Evolutionary conservation across 2,888 invertebrate species (phyloP).

Genomic region (Amphipoea lucens): DNA sequence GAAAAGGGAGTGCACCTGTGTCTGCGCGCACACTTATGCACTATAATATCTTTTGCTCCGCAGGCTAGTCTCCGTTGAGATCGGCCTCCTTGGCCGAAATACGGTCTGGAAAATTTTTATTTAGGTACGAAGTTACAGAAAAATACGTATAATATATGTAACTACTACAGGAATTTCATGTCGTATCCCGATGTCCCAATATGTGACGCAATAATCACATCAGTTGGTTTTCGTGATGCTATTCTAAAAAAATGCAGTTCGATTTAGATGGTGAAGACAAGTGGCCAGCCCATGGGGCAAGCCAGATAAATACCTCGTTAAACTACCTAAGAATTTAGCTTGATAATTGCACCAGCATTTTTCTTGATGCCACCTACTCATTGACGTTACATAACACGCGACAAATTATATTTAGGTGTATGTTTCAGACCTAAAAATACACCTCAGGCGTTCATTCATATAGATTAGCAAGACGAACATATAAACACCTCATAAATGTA

Average conservation of each 20-base stretch:
- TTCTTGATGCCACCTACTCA: not conserved
- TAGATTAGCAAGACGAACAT: not conserved
- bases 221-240: not conserved
- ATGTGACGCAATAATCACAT: not conserved
- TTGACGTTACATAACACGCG: not conserved
- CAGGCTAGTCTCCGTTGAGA: no score
- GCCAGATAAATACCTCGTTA: not conserved
- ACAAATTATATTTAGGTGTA: not conserved
- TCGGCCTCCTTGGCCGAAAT: no score
- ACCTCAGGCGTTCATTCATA: not conserved
- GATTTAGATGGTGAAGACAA: not conserved
- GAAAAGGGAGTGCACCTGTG: no score
- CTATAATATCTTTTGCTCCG: no score
- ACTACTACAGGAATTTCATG: not conserved
- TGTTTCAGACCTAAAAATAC: not conserved
- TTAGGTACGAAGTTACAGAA: not conserved
- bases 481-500: not conserved
- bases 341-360: not conserved
- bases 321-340: slow-evolving; percentile 3
- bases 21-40: no score
- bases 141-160: not conserved
- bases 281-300: not conserved
- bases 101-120: no score
- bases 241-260: not conserved
- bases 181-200: not conserved